Percentiles rank a stretch among this genome's conserved stretches.
phyloP scores from a whole-genome alignment of 2,797 vertebrate genomes.

The Gymnoscopelus microlampas region DNA sequence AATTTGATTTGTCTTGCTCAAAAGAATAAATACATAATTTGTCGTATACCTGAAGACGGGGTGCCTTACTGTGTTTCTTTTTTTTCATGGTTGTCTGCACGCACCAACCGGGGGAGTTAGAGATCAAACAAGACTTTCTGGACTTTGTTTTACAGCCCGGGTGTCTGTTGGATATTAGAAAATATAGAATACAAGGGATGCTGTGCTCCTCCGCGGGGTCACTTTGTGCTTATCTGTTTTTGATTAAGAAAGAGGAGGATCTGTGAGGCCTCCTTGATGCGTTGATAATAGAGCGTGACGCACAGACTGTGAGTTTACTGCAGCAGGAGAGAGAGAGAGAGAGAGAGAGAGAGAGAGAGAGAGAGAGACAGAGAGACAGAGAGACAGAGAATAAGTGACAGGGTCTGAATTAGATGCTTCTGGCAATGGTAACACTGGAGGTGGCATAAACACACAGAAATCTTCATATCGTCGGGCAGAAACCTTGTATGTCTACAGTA shows the following conservation, averaged over 20 bases:
- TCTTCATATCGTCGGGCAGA: not conserved
- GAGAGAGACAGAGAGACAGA: not conserved
- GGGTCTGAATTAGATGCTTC: not conserved
- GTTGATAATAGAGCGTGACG: constrained; percentile 55
- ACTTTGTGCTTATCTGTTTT: constrained; percentile 61
- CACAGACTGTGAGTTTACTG: constrained; percentile 40
- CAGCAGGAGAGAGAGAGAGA: constrained; percentile 37
- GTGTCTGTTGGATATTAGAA: constrained; percentile 69
- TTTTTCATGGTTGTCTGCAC: no score
- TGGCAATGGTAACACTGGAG: not conserved
- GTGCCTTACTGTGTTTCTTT: no score
- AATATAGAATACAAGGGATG: constrained; percentile 58
- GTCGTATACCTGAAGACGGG: no score
- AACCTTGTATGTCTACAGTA: no score
- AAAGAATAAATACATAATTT: no score
- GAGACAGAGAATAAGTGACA: not conserved
- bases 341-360: constrained; percentile 20
- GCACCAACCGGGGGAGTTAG: no score
- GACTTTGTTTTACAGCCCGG: not conserved
- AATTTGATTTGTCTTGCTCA: no score
- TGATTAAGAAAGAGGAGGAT: constrained; percentile 64
- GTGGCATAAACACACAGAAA: not conserved
- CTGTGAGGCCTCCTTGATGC: constrained; percentile 41
- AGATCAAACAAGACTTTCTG: no score
- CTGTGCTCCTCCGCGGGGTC: constrained; percentile 33